These are phyloP conservation scores for Sigmodon hispidus DNA, from an alignment of 2,113 vertebrate genomes.

Conservation along the genomic window DNA sequence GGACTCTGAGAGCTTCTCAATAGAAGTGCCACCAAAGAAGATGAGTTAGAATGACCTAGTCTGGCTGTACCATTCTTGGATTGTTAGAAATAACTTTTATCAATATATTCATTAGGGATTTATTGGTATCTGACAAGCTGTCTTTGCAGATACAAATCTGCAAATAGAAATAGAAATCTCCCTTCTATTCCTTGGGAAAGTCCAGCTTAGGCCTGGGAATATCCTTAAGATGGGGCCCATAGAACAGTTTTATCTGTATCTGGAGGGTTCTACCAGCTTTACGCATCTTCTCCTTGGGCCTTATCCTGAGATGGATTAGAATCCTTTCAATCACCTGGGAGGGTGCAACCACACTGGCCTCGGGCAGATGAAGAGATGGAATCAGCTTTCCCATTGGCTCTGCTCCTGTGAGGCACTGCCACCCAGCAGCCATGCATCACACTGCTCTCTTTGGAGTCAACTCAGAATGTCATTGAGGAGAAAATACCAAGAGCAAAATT, in stretches of 20 bases:
- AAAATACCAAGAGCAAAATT: not conserved
- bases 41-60: not conserved
- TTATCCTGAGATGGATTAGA: slow-evolving; percentile 7
- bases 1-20: not conserved
- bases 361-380: not conserved
- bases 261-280: not conserved
- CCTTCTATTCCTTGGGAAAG: not conserved
- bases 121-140: not conserved
- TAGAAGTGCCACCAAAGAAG: not conserved
- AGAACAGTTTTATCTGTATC: not conserved
- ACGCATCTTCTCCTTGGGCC: not conserved
- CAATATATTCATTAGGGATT: not conserved
- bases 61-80: not conserved
- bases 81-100: not conserved
- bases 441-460: slow-evolving; percentile 1
- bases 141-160: not conserved
- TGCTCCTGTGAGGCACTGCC: not conserved
- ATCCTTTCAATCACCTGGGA: not conserved
- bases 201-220: not conserved
- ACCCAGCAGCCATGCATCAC: not conserved
- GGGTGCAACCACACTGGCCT: not conserved
- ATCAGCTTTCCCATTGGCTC: not conserved
- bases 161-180: no score
- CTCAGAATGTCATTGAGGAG: not conserved
- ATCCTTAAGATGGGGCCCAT: not conserved